Percentiles rank a stretch among this genome's conserved stretches.
Evolutionary conservation across 2,888 invertebrate genomes (phyloP).

Genomic region (Seladonia tumulorum): DNA sequence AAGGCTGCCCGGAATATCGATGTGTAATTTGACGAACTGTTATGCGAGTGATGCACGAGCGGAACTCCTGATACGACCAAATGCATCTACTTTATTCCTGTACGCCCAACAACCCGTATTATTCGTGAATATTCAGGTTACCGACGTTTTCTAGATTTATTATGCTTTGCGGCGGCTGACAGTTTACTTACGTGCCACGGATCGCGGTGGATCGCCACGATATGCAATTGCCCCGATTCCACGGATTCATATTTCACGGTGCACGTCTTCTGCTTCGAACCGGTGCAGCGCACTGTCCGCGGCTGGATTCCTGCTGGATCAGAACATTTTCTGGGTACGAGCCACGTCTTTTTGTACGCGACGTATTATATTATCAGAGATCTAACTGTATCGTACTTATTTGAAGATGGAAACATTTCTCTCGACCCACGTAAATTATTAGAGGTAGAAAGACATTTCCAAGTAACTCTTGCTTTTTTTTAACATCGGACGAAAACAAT

Average conservation of each 20-base stretch:
- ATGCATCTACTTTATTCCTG: constrained; percentile 47
- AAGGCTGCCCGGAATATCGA: neutral
- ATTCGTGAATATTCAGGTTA: constrained; percentile 65
- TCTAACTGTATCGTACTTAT: too few species aligned
- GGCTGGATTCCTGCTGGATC: neutral
- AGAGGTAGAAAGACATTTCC: too few species aligned
- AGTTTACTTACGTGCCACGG: constrained; percentile 64
- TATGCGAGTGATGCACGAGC: constrained; percentile 30
- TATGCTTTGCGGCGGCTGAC: constrained; percentile 63
- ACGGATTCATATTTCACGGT: constrained; percentile 60
- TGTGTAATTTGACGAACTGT: constrained; percentile 45
- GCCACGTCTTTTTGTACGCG: neutral
- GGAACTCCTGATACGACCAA: constrained; percentile 19
- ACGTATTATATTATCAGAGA: too few species aligned
- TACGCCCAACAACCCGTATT: constrained; percentile 50
- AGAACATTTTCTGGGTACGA: neutral
- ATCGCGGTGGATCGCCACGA: constrained; percentile 47
- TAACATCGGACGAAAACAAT: too few species aligned
- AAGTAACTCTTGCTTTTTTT: too few species aligned
- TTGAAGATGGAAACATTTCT: too few species aligned
- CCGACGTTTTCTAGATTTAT: constrained; percentile 67
- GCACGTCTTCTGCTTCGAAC: constrained; percentile 6
- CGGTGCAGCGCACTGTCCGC: neutral
- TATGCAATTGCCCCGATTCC: constrained; percentile 59
- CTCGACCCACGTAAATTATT: too few species aligned